Evolutionary conservation across 2,888 invertebrate genomes (phyloP).

Genomic region (Leptopilina drosophilae): DNA sequence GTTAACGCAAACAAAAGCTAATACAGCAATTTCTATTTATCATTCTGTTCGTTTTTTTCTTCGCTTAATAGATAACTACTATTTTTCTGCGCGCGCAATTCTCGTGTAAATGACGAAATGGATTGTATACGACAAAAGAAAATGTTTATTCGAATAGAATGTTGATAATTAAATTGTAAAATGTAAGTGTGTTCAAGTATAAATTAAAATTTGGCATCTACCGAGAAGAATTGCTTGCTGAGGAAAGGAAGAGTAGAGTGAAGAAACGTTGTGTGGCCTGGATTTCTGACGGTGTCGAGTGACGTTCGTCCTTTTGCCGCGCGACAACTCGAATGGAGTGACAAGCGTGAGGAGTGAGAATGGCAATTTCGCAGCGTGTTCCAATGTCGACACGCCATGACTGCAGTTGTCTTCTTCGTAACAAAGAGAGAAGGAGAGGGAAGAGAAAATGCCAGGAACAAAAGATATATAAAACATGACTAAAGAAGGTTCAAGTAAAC

Average conservation of each 20-base stretch:
- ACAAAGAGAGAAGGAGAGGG: constrained; percentile 62
- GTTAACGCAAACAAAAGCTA: neutral
- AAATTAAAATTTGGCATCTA: constrained; percentile 21
- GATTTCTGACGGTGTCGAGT: constrained; percentile 35
- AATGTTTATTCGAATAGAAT: no score
- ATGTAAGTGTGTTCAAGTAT: neutral
- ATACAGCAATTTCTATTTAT: no score
- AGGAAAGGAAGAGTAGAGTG: neutral
- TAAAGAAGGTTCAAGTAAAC: constrained; percentile 43
- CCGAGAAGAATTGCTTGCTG: neutral
- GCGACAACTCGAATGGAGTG: constrained; percentile 52
- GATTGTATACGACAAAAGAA: no score
- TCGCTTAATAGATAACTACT: no score
- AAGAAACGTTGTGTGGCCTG: constrained; percentile 34
- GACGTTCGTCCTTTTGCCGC: constrained; percentile 38
- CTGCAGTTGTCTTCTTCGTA: constrained; percentile 62
- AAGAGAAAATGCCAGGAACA: constrained; percentile 70
- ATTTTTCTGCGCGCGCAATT: no score
- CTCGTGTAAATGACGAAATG: no score
- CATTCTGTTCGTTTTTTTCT: no score
- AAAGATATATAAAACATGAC: constrained; percentile 60
- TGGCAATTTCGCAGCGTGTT: constrained; percentile 65
- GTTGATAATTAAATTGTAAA: no score
- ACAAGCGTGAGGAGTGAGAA: constrained; percentile 64
- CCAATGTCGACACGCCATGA: constrained; percentile 58